Evolutionary conservation across 2,888 invertebrate species (phyloP).

Genomic region (Eupithecia exiguata): DNA sequence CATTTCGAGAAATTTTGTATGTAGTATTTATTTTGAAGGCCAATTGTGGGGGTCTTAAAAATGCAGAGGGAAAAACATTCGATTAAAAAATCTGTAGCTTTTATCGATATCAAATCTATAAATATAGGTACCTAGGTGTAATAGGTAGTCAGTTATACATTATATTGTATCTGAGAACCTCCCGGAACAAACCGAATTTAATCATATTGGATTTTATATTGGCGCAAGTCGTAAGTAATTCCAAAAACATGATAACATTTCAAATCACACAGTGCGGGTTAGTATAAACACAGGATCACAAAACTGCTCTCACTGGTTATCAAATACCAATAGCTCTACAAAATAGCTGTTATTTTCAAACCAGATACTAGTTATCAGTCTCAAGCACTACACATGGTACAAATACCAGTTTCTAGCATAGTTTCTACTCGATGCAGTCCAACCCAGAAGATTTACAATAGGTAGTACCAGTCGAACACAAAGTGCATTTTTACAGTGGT

Average conservation of each 20-base stretch:
- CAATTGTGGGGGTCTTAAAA: too few species aligned
- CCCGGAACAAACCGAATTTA: too few species aligned
- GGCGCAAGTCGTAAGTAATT: neutral
- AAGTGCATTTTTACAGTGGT: slow-evolving; percentile 4
- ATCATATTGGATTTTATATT: neutral
- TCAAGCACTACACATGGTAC: slow-evolving; percentile 11
- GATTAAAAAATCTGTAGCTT: too few species aligned
- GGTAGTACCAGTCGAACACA: neutral
- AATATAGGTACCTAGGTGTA: too few species aligned
- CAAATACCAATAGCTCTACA: neutral
- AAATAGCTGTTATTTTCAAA: slow-evolving; percentile 21
- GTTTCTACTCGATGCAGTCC: neutral
- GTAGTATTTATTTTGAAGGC: too few species aligned
- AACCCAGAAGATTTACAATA: neutral
- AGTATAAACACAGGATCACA: slow-evolving; percentile 26
- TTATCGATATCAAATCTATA: too few species aligned
- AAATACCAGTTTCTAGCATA: slow-evolving; percentile 13
- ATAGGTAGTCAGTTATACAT: too few species aligned
- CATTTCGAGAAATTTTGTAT: too few species aligned
- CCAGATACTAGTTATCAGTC: neutral
- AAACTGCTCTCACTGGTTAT: slow-evolving; percentile 22
- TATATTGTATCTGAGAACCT: too few species aligned
- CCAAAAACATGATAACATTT: slow-evolving; percentile 28
- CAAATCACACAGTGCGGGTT: slow-evolving; percentile 32
- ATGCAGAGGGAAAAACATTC: too few species aligned